Evolutionary conservation across 2,888 invertebrate species (phyloP), one percentile per base, ranked within the genome.

Genomic region (Orgyia antiqua): DNA sequence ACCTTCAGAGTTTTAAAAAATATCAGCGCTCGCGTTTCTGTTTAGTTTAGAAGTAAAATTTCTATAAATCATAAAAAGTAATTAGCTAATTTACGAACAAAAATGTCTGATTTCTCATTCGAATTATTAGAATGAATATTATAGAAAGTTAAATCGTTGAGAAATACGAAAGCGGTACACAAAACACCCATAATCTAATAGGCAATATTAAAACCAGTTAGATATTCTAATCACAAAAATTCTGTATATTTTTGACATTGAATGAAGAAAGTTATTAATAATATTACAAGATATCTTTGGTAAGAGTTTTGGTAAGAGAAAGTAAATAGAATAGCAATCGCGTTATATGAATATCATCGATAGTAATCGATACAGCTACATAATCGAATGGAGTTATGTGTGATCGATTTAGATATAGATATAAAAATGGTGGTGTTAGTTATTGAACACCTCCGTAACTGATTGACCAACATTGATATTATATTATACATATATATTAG

Each of bases 61-160:
- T 5, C 9, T 9, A 20, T 20, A 8, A 7, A 20, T 20, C n/a
- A n/a, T 5, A 20, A 20, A 11, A 24, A 24, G 13, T 11, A 24
- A 12, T 8, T 11, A 12, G 24, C 24, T 24, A 24, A 24, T 24
- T 13, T 24, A 17, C 11, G 4, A 8, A 18, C 6, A 26, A n/a
- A n/a, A n/a, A n/a, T n/a, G n/a, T 29, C 12, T 33, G 31, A 21
- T 36, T 23, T 27, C 39, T 39, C 13, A 31, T 36, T 42, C 17
- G 17, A 31, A 20, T 29, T 12, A 12, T 12, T 25, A 11, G 19
- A 28, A 27, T 15, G 26, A 24, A 7, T 21, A 39, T 29, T 4
- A 24, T 36, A 44, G 47, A 47, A 47, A 48, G 47, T 44, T 32
- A 21, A 27, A 24, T 29, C 6, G 13, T 20, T 10, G 27, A 12